Evolutionary conservation across 2,888 invertebrate genomes (phyloP), one percentile per base, ranked within the genome.

Genomic region (Acanthosepion pharaonis): DNA sequence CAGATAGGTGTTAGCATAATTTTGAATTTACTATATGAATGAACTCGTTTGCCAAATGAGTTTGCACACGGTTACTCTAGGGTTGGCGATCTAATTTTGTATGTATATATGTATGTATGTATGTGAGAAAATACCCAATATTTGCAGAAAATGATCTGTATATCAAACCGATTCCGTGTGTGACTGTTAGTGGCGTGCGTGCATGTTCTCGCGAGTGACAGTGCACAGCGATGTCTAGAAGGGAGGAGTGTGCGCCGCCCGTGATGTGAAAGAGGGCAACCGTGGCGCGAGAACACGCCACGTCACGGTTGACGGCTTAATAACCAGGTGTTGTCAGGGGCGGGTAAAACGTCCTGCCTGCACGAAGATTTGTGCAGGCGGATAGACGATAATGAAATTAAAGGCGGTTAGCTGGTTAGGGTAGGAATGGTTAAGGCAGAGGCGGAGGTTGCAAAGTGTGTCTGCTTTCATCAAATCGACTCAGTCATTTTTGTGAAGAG

Each of bases 391-490:
- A n/a, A 78, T n/a, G 33, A 78, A 78, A 78, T 78, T 78, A 78
- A 78, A n/a, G 78, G n/a, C 33, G n/a, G 11, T 18, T 33, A 15
- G 78, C n/a, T 11, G n/a, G 78, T 5, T 23, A 2, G 78, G n/a
- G 78, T 6, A 0, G 0, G 11, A n/a, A n/a, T 15, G 4, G 11
- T 9, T 33, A 0, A 18, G n/a, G n/a, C n/a, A 1, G 11, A 2
- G n/a, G n/a, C n/a, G 6, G 64, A 28, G 28, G 28, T 28, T 5
- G 78, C n/a, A 33, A 5, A 33, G 78, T 15, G 11, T 18, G 15
- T 78, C n/a, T n/a, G 78, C 11, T 78, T 78, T 78, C n/a, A n/a
- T 15, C 33, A n/a, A 78, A 78, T 78, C n/a, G 78, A 78, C n/a
- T 78, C n/a, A 78, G 59, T 59, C 59, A 20, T 59, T 42, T 59